Evolutionary conservation across 2,797 vertebrate species (phyloP), one percentile per base, ranked within the genome.

Genomic region (Gymnoscopelus microlampas): DNA sequence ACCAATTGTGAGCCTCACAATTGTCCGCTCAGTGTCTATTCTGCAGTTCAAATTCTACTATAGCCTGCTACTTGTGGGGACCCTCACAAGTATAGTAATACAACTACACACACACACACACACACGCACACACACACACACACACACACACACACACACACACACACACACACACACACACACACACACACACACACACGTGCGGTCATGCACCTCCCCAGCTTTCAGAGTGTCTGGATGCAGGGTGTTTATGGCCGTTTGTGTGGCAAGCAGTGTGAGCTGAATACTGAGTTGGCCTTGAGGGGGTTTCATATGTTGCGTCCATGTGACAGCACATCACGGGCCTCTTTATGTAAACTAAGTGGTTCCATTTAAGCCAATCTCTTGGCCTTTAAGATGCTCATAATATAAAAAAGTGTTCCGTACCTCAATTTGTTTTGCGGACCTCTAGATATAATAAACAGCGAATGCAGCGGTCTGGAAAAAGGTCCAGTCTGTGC

Each of bases 171-270:
- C 1, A 7, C 8, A 9, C 8, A 2, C 26, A 14, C 26, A 11
- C 15, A 6, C 24, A 3, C 3, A 8, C 49, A 19, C 0, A 4
- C 11, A 5, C 1, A 14, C 4, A 32, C 13, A 12, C 15, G 1
- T 48, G 47, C 3, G 51, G 63, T 13, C 66, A 63, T 63, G 53
- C 24, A 50, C 54, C 64, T 56, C 73, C 78, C 67, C 66, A 74
- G 73, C 71, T 64, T 74, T 66, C 1, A 0, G 47, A 61, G 70
- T 2, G 66, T 82, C 77, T 76, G 79, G 71, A 67, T 77, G 72
- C 49, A 23, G 23, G n/a, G 72, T 68, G 78, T 88, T 90, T 86
- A 85, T 53, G 71, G 79, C 68, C 76, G 73, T 85, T 84, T 80
- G 80, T 83, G 68, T 82, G 68, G 54, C 73, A 19, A 59, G 29